Evolutionary conservation across 1,140 invertebrate genomes (phyloP).

Genomic region (Trinorchestia longiramus): DNA sequence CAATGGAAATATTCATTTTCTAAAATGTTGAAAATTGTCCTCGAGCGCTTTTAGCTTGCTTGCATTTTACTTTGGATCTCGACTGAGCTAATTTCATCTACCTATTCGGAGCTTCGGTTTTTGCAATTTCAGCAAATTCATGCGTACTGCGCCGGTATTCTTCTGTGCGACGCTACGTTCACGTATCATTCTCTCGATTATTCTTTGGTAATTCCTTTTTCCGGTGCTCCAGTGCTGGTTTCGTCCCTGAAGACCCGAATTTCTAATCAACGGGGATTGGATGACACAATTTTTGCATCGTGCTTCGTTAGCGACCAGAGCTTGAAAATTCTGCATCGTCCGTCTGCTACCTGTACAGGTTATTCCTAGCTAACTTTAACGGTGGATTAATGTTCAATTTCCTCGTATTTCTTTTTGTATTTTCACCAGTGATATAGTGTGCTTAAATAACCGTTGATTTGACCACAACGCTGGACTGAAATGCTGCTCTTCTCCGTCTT

Average conservation of each 20-base stretch:
- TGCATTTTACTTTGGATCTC: background rate
- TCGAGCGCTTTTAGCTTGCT: background rate
- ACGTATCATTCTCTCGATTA: background rate
- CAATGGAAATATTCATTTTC: background rate
- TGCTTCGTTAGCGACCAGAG: background rate
- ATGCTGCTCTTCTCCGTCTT: too few relatives aligned
- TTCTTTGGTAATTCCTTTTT: background rate
- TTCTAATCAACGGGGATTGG: constrained; percentile 39
- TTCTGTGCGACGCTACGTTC: background rate
- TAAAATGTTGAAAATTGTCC: background rate
- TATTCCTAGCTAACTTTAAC: background rate
- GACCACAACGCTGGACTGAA: too few relatives aligned
- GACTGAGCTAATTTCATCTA: background rate
- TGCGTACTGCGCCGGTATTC: background rate
- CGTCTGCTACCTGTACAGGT: background rate
- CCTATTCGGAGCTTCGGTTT: background rate
- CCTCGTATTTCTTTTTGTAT: background rate
- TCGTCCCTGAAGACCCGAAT: background rate
- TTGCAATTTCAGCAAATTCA: background rate
- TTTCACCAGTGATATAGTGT: background rate
- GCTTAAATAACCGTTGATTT: too few relatives aligned
- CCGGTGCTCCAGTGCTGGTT: background rate
- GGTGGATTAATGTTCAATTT: background rate
- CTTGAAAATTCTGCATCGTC: background rate
- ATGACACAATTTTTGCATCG: constrained; percentile 24